A percentile compares a stretch with the other conserved stretches of the same genome.
Conservation (phyloP, 2,113 vertebrate species). For the Hemiprocne comata region DNA sequence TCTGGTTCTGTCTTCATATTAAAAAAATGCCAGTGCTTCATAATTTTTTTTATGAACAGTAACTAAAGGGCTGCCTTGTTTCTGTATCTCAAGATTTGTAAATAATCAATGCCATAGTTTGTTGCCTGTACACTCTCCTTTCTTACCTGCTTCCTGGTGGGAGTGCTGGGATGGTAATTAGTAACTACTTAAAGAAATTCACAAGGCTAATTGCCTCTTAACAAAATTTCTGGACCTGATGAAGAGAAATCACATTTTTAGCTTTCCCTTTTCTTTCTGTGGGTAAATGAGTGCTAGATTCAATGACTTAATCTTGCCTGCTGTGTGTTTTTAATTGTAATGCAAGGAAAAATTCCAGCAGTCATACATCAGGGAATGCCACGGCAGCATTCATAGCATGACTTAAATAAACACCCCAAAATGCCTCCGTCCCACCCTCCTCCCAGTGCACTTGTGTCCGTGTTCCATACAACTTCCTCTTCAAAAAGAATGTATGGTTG, state of each 20-base stretch:
- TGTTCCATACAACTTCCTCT: neutral
- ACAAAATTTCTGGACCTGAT: neutral
- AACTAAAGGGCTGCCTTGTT: slow-evolving; percentile 92
- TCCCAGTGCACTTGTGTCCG: neutral
- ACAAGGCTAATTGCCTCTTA: neutral
- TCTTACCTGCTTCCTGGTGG: slow-evolving; percentile 32
- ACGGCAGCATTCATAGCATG: neutral
- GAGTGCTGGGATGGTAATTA: neutral
- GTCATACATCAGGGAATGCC: neutral
- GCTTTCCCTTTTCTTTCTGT: neutral
- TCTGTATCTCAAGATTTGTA: slow-evolving; percentile 79
- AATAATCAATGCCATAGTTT: slow-evolving; percentile 81
- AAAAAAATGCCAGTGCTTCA: slow-evolving; percentile 75
- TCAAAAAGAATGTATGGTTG: neutral
- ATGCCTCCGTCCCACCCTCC: neutral
- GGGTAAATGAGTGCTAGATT: neutral
- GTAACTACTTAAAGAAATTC: neutral
- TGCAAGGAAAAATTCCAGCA: rapidly evolving
- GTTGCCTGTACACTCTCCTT: slow-evolving; percentile 80
- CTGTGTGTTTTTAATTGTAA: neutral
- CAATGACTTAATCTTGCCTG: neutral
- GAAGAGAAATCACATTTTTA: neutral
- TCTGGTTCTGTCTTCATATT: neutral
- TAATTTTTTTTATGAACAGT: slow-evolving; percentile 75
- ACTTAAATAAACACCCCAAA: neutral